Evolutionary conservation across 1,140 invertebrate genomes (phyloP), one percentile per base, ranked within the genome.

Genomic region (Coelopa frigida): DNA sequence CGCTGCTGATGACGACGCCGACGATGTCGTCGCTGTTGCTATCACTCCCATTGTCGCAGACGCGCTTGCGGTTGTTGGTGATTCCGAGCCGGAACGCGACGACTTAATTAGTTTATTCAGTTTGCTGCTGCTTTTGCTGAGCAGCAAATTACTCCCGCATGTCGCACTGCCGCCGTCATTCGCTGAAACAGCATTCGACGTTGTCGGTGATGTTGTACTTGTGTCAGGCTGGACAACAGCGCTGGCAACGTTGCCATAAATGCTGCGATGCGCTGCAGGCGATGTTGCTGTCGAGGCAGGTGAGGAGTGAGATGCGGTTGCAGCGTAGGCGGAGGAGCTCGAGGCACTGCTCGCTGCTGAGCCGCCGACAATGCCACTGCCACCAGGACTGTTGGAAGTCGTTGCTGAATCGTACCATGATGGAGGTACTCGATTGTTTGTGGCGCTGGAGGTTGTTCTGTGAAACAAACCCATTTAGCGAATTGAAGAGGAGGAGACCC

Each of bases 231-330:
- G 64, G 31, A 70, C 72, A 40, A 70, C 67, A 37, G 73, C 74
- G 51, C 72, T 70, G 47, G 70, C 70, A 49, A 71, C 75, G 55
- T 72, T 68, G 44, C 73, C 71, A 58, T 74, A 75, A 12, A 72
- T 66, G 54, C 70, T 22, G 44, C 70, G 74, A 57, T 73, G 74
- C 53, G 73, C 71, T 55, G 73, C 68, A 44, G 68, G 68, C 51
- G 73, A 57, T 22, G 50, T 52, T 23, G 45, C 51, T 44, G 50
- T 47, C 38, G 55, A 49, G 38, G 27, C 31, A 40, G 39, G 38
- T 43, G 41, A 43, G 23, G 41, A 43, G 23, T 4, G 14, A 21
- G 31, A 32, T 44, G 48, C 37, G 49, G 58, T 58, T 54, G 60
- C 58, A 53, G 63, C 52, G 50, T 59, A 63, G 52, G 57, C 53